Percentiles rank a stretch among this genome's conserved stretches.
Evolutionary conservation across 2,113 vertebrate species (phyloP).

Genomic region (Tauraco erythrolophus): DNA sequence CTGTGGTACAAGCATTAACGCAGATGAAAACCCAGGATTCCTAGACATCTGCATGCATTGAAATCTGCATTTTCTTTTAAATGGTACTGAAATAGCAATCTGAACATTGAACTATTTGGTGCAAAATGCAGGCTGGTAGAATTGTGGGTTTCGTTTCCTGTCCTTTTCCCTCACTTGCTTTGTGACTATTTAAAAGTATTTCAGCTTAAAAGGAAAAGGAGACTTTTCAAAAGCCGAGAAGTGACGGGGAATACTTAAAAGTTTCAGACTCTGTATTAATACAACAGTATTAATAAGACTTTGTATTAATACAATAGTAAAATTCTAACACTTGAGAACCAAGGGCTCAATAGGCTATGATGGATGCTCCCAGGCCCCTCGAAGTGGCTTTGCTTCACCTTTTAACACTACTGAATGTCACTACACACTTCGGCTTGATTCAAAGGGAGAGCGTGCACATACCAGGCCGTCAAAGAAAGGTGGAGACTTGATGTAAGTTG

Average conservation of each 20-base stretch:
- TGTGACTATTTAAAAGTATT: neutral
- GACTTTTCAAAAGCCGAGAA: neutral
- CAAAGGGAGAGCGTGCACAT: conserved; percentile 18
- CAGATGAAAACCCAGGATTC: neutral
- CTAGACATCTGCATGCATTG: neutral
- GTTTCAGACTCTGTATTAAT: neutral
- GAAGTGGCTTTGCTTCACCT: neutral
- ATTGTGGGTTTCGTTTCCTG: neutral
- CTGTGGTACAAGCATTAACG: neutral
- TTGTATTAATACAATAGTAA: neutral
- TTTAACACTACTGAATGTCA: neutral
- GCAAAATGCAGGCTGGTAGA: neutral
- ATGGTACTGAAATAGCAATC: neutral
- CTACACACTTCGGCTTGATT: neutral
- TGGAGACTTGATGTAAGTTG: conserved; percentile 97
- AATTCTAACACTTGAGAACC: neutral
- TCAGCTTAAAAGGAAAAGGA: neutral
- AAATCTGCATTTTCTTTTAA: neutral
- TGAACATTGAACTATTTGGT: neutral
- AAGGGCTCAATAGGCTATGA: neutral
- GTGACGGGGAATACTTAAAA: neutral
- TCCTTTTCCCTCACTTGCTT: neutral
- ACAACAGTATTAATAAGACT: neutral
- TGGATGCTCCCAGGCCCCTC: neutral
- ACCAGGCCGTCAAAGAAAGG: conserved; percentile 96